Conservation (phyloP, 2,113 vertebrate species). For the Spea multiplicata region DNA sequence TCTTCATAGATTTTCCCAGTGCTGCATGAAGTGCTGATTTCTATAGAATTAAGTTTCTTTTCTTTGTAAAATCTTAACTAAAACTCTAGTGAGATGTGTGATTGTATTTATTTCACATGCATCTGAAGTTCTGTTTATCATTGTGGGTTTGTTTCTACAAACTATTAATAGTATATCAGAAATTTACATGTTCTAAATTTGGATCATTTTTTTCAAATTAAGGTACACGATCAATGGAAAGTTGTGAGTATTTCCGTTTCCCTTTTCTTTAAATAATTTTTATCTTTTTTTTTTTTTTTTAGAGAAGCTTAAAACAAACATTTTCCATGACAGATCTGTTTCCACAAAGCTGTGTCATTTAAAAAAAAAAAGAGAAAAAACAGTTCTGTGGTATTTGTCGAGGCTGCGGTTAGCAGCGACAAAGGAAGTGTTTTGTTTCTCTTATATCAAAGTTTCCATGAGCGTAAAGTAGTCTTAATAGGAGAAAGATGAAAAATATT, state of each 20-base stretch:
- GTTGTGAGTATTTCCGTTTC: constrained; percentile 40
- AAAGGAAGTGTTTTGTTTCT: constrained; percentile 44
- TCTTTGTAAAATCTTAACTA: too few relatives aligned
- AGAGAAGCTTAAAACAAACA: constrained; percentile 44
- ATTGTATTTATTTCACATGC: too few relatives aligned
- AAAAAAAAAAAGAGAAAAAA: constrained; percentile 54
- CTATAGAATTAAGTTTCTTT: too few relatives aligned
- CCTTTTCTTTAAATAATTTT: constrained; percentile 47
- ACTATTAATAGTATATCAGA: constrained; percentile 10
- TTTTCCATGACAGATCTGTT: constrained; percentile 50
- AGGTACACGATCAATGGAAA: constrained; percentile 33
- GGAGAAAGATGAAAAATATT: constrained; percentile 23
- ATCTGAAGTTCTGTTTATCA: background rate
- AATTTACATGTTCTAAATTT: constrained; percentile 4
- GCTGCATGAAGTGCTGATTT: too few relatives aligned
- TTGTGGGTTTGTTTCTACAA: background rate
- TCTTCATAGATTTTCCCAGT: too few relatives aligned
- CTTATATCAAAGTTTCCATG: constrained; percentile 47
- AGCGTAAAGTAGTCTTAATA: constrained; percentile 25
- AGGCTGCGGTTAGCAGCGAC: constrained; percentile 32
- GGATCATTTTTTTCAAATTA: constrained; percentile 3
- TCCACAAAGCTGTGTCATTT: constrained; percentile 50
- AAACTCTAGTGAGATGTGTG: too few relatives aligned
- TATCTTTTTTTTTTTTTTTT: constrained; percentile 32
- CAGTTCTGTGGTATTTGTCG: constrained; percentile 50